Evolutionary conservation across 2,888 invertebrate species (phyloP), one percentile per base, ranked within the genome.

Genomic region (Rhorus exstirpatorius): DNA sequence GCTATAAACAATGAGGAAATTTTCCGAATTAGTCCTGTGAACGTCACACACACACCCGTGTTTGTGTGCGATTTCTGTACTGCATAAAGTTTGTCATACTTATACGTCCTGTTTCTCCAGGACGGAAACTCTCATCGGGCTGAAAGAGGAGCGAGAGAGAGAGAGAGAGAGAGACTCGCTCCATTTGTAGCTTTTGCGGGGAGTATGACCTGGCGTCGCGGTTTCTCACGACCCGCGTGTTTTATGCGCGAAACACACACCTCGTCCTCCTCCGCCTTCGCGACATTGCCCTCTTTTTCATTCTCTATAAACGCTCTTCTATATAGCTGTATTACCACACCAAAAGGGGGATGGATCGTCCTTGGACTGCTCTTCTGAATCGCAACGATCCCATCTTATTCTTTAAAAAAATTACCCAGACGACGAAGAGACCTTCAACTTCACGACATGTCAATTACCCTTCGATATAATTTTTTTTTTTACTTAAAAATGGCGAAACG

Each of bases 181-280:
- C 49, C 46, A 24, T 49, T 24, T 49, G 51, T 51, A 26, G 8
- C 17, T 49, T n/a, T 63, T 12, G 55, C 46, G 71, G 65, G 68
- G 82, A 82, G 78, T 83, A 83, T 87, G 88, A 86, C 86, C 86
- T 83, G 84, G 77, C 84, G 75, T 81, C 85, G 86, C 77, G 80
- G 77, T 85, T 89, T 89, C 88, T 89, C 88, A 88, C 89, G 89
- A 86, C 86, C 87, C 75, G 60, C 67, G 76, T 38, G 6, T 67
- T 68, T 75, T 60, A 72, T 68, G 49, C 67, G 60, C 71, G 35
- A 53, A 61, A 63, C 24, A 38, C 35, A 79, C 58, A 46, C 61
- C 51, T 31, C 21, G 46, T 46, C 63, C 55, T 70, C 67, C 38
- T 41, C 19, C 67, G 31, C 46, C 46, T 49, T 65, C 31, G 14